These are phyloP conservation scores for Egretta garzetta DNA, from an alignment of 2,113 vertebrate species.

Conservation along the genomic window DNA sequence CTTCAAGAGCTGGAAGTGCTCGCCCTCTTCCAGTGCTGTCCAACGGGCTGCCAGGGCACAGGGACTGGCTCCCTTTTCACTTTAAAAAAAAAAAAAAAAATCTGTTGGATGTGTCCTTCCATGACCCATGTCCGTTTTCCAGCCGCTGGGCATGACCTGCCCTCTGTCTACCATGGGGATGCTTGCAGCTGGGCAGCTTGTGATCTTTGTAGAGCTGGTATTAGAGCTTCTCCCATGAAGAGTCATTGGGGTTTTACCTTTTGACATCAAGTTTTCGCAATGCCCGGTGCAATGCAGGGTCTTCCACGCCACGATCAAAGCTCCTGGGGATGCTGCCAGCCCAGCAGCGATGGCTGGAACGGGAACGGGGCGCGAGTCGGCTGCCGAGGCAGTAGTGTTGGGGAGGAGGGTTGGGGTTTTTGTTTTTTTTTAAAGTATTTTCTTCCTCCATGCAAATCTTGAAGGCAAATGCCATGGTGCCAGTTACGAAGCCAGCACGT, in stretches of 20 bases:
- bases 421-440: background rate
- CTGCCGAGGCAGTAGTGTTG: background rate
- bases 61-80: background rate
- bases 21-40: background rate
- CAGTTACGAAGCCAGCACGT: background rate
- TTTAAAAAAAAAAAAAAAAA: background rate
- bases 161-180: background rate
- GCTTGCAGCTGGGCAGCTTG: background rate
- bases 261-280: background rate
- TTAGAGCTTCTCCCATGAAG: background rate
- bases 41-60: background rate
- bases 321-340: background rate
- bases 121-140: background rate
- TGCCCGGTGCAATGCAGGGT: background rate
- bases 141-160: background rate
- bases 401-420: background rate
- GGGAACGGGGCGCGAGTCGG: rapidly evolving
- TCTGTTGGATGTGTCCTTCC: background rate
- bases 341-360: background rate
- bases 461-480: background rate
- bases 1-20: background rate
- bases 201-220: background rate
- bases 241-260: background rate
- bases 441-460: background rate
- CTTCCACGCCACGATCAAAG: background rate